phyloP scores from a whole-genome alignment of 2,888 invertebrate genomes.

The Orthonychiurus folsomi region DNA sequence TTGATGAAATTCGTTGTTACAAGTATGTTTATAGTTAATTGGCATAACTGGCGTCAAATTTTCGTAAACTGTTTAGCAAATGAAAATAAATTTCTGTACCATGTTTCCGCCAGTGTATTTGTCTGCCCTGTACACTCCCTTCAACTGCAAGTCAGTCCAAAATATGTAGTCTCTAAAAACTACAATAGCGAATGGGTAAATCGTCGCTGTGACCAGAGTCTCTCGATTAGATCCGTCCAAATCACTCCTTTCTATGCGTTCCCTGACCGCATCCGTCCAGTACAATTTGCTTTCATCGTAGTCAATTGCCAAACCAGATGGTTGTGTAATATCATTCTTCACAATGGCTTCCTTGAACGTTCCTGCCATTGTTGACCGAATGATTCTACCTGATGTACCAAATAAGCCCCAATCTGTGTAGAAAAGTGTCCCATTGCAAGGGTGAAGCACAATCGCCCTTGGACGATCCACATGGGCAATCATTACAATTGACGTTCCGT shows the following conservation, averaged over 20 bases:
- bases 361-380: constrained; percentile 92
- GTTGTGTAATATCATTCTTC: constrained; percentile 82
- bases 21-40: too few species aligned
- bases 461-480: constrained; percentile 88
- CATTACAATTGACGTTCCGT: constrained; percentile 78
- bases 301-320: constrained; percentile 90
- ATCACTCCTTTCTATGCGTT: constrained; percentile 87
- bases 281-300: constrained; percentile 85
- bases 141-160: constrained; percentile 88
- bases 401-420: constrained; percentile 95
- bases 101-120: constrained; percentile 94
- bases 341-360: constrained; percentile 80
- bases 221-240: constrained; percentile 79
- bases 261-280: constrained; percentile 94
- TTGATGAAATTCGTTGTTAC: too few species aligned
- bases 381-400: constrained; percentile 87
- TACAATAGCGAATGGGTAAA: constrained; percentile 90
- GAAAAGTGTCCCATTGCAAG: constrained; percentile 59
- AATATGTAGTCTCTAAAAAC: constrained; percentile 84
- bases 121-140: constrained; percentile 92
- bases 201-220: constrained; percentile 75
- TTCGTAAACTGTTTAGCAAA: too few species aligned
- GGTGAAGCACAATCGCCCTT: constrained; percentile 48
- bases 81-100: too few species aligned
- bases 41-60: too few species aligned